Percentiles rank a stretch among this genome's conserved stretches.
Conservation (phyloP, 1,140 invertebrate species). For the Meloidogyne exigua region DNA sequence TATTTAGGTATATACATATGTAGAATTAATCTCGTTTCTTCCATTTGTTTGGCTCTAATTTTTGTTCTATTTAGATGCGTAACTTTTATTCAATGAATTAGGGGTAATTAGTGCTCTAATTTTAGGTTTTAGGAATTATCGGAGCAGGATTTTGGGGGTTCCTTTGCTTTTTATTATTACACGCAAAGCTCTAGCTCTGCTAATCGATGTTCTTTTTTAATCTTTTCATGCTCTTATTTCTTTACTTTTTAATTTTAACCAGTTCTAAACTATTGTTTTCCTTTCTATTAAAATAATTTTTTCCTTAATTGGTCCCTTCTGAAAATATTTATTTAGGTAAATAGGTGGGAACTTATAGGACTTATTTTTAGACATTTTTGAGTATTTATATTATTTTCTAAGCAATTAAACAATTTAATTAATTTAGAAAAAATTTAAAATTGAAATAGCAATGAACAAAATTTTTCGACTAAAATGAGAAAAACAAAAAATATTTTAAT, state of each 20-base stretch:
- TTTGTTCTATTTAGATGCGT: background rate
- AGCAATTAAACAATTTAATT: no score
- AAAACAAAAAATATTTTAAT: background rate
- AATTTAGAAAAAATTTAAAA: background rate
- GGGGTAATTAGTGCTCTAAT: background rate
- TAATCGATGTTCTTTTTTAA: background rate
- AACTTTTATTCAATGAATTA: background rate
- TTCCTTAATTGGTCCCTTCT: background rate
- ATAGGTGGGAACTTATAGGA: no score
- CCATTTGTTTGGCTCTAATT: background rate
- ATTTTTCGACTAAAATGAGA: background rate
- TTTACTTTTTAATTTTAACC: background rate
- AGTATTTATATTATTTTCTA: no score
- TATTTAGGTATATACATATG: no score
- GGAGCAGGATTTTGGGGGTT: background rate
- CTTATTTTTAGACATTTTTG: no score
- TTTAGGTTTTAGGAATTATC: background rate
- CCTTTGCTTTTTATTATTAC: background rate
- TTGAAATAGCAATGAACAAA: background rate
- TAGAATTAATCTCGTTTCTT: background rate
- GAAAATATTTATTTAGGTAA: background rate
- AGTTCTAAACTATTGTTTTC: background rate
- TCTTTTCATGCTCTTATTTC: background rate
- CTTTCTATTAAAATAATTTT: background rate
- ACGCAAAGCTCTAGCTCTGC: background rate